Conservation (phyloP, 2,113 vertebrate species). For the Etheostoma cragini region DNA sequence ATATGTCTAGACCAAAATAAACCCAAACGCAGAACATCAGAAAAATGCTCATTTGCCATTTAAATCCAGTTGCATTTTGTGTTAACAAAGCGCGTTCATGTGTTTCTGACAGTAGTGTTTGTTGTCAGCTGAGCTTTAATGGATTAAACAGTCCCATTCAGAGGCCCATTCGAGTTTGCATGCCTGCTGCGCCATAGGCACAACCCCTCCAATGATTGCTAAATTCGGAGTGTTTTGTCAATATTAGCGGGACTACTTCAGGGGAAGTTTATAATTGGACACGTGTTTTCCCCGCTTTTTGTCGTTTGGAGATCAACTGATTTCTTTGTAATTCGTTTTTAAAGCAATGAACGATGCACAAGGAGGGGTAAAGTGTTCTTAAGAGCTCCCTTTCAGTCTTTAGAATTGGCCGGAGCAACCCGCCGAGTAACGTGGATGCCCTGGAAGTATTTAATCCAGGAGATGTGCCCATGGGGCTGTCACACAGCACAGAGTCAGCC, state of each 20-base stretch:
- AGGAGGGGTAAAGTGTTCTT: slow-evolving; percentile 72
- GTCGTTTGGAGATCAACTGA: slow-evolving; percentile 72
- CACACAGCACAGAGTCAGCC: slow-evolving; percentile 41
- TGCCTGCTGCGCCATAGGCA: slow-evolving; percentile 58
- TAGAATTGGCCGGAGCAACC: slow-evolving; percentile 72
- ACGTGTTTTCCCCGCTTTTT: slow-evolving; percentile 74
- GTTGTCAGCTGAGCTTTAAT: slow-evolving; percentile 62
- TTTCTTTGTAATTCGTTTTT: slow-evolving; percentile 76
- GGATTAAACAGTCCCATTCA: slow-evolving; percentile 68
- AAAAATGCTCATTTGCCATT: slow-evolving; percentile 7
- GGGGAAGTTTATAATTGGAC: slow-evolving; percentile 80
- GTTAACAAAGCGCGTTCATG: slow-evolving; percentile 50
- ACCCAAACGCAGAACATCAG: neutral
- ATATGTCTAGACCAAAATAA: slow-evolving; percentile 23
- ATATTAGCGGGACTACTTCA: slow-evolving; percentile 79
- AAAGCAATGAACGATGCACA: slow-evolving; percentile 72
- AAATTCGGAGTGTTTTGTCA: slow-evolving; percentile 66
- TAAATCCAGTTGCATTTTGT: slow-evolving; percentile 17
- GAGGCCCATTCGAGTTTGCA: slow-evolving; percentile 38
- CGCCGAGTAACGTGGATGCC: slow-evolving; percentile 59
- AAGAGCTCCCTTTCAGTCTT: slow-evolving; percentile 76
- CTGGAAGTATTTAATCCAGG: slow-evolving; percentile 81
- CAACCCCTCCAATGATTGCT: slow-evolving; percentile 45
- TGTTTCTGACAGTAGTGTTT: slow-evolving; percentile 78
- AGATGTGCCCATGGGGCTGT: slow-evolving; percentile 39